Conservation (phyloP, 2,888 invertebrate genomes). For the Morpho achilles region DNA sequence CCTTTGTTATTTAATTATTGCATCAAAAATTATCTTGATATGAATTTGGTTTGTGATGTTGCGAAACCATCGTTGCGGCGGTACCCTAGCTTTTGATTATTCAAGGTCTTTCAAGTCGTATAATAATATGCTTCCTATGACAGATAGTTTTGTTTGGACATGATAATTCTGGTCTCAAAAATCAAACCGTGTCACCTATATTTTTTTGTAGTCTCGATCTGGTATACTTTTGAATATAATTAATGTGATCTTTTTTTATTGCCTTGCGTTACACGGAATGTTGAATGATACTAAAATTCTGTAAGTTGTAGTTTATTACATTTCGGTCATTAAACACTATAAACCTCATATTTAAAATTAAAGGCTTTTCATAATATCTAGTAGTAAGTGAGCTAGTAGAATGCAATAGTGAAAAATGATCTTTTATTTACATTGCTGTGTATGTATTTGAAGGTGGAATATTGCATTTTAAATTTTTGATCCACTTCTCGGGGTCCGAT, state of each 20-base stretch:
- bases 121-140: slow-evolving; percentile 32
- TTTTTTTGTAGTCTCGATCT: slow-evolving; percentile 1
- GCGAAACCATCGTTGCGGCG: slow-evolving; percentile 48
- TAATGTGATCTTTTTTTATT: slow-evolving; percentile 2
- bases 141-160: neutral
- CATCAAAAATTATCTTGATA: no score
- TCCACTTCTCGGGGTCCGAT: no score
- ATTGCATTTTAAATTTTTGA: no score
- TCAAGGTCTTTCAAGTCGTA: slow-evolving; percentile 52
- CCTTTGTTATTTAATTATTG: no score
- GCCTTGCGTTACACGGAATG: slow-evolving; percentile 10
- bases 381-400: no score
- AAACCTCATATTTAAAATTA: no score
- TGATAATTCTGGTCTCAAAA: neutral
- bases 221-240: slow-evolving; percentile 1
- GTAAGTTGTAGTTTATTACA: slow-evolving; percentile 4
- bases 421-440: no score
- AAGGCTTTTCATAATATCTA: no score
- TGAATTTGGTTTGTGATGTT: slow-evolving; percentile 16
- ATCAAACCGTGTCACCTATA: neutral
- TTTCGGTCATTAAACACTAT: no score
- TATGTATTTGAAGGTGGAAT: no score
- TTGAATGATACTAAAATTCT: slow-evolving; percentile 3
- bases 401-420: no score
- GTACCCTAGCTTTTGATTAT: slow-evolving; percentile 42